Evolutionary conservation across 1,140 invertebrate species (phyloP).

Genomic region (Teleopsis dalmanni): DNA sequence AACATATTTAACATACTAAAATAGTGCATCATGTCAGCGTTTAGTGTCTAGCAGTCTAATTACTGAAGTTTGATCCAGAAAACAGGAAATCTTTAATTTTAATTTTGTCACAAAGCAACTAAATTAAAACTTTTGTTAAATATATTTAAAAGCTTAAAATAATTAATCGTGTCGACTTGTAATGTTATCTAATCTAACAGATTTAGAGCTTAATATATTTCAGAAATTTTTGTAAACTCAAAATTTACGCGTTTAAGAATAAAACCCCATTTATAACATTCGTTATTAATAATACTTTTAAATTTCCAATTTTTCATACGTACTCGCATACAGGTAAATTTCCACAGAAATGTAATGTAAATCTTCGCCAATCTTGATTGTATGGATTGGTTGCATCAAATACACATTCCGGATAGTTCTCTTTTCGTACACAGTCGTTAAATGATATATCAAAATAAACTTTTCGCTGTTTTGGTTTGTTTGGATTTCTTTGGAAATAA

Average conservation of each 20-base stretch:
- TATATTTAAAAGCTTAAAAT: too few species aligned
- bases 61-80: too few species aligned
- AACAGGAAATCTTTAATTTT: too few species aligned
- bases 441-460: slow-evolving; percentile 82
- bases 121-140: too few species aligned
- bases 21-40: too few species aligned
- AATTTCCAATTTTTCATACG: slow-evolving; percentile 13
- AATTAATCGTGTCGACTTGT: too few species aligned
- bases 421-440: slow-evolving; percentile 73
- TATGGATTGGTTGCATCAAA: slow-evolving; percentile 58
- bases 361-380: slow-evolving; percentile 68
- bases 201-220: too few species aligned
- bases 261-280: not conserved
- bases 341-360: slow-evolving; percentile 79
- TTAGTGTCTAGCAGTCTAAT: too few species aligned
- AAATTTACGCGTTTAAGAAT: not conserved
- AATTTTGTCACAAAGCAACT: too few species aligned
- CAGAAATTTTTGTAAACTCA: too few species aligned
- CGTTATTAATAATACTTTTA: not conserved
- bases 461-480: slow-evolving; percentile 66
- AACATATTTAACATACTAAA: too few species aligned
- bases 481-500: slow-evolving; percentile 70
- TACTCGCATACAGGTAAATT: slow-evolving; percentile 49
- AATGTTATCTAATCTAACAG: too few species aligned
- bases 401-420: slow-evolving; percentile 62